These are phyloP conservation scores for Enteromius treurensis DNA, from an alignment of 2,797 vertebrate genomes.

Conservation along the genomic window DNA sequence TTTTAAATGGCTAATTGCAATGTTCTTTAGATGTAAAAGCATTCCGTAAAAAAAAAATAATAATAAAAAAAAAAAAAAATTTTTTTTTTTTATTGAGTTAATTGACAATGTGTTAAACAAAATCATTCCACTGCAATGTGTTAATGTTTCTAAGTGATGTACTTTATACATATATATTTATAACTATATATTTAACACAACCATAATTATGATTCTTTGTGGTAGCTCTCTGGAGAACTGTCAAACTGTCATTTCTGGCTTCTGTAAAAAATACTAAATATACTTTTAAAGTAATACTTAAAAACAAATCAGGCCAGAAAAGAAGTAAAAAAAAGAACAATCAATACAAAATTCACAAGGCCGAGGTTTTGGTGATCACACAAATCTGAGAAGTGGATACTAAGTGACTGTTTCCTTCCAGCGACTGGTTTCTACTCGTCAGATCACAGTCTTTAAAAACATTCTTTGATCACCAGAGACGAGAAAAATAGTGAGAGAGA, in stretches of 20 bases:
- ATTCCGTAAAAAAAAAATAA: no score
- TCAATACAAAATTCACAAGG: background rate
- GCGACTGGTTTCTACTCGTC: constrained; percentile 23
- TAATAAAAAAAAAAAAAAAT: no score
- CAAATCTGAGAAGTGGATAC: constrained; percentile 5
- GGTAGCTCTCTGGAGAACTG: background rate
- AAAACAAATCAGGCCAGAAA: background rate
- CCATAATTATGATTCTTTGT: background rate
- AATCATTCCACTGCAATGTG: background rate
- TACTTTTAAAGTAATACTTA: background rate
- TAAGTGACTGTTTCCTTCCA: constrained; percentile 42
- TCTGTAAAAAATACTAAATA: background rate
- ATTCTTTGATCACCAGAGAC: constrained; percentile 39
- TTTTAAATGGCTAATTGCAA: background rate
- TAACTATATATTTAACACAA: background rate
- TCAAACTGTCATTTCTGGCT: background rate
- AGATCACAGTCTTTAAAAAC: constrained; percentile 42
- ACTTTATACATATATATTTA: background rate
- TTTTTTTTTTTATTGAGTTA: no score
- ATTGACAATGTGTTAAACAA: no score
- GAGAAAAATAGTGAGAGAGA: constrained; percentile 21
- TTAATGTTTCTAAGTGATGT: background rate
- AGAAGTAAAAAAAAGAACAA: background rate
- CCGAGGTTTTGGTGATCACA: constrained; percentile 14
- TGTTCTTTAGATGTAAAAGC: background rate